Evolutionary conservation across 2,113 vertebrate species (phyloP), one percentile per base, ranked within the genome.

Genomic region (Neolamprologus variostigma): DNA sequence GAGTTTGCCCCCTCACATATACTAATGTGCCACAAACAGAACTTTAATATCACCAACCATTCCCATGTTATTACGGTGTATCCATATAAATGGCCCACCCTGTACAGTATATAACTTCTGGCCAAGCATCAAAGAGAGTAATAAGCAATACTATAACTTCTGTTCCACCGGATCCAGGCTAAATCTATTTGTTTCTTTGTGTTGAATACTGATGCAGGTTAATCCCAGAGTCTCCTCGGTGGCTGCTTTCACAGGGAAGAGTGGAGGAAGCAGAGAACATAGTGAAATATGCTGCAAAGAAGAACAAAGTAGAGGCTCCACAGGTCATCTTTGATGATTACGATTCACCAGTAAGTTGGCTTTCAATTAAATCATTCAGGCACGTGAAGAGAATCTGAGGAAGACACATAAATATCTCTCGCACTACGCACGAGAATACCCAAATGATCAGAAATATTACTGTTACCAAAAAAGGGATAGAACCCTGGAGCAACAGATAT

Each of bases 141-240:
- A 26, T 45, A 73, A 23, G 68, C 68, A 45, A 73, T 76, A 28
- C 42, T 28, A 76, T 28, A 76, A 12, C 4, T 26, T 45, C 14
- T 47, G 40, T 76, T 59, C 23, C 13, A 40, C 1, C 0, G 17
- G 53, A 57, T 61, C 81, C 33, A 35, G 6, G 7, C 16, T 5
- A 23, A 81, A 26, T 11, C 42, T 4, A 5, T 19, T 9, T 28
- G 71, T 17, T 5, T 63, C 5, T 76, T 45, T 90, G 9, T 93
- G 54, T 51, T 53, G 13, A 17, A 14, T 42, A 21, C 19, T 71
- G 89, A 80, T 89, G 26, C 95, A 99, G 98, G 98, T 82, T 98
- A 76, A 97, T 98, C 86, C 98, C 98, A 0, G 98, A 99, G 90
- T 99, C 98, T 79, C 98, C 98, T 8, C 96, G 98, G 2, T 99